These are phyloP conservation scores for Ispidina lecontei DNA, from an alignment of 2,797 vertebrate genomes.

Conservation along the genomic window DNA sequence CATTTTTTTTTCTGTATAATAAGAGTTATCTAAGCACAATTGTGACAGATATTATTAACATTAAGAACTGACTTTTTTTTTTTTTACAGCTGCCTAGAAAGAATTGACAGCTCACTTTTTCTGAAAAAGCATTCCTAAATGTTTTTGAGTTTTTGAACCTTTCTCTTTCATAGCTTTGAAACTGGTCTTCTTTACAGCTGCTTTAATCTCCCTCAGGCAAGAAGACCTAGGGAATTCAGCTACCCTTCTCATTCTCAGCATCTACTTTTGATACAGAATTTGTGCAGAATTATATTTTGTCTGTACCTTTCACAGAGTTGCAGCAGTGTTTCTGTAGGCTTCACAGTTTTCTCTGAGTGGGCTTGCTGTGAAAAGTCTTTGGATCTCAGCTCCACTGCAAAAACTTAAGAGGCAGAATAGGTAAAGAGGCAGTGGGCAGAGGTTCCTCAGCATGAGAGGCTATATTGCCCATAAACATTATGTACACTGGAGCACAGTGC, in stretches of 20 bases:
- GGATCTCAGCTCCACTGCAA: neutral
- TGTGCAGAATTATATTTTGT: neutral
- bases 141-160: neutral
- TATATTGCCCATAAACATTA: neutral
- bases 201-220: slow-evolving; percentile 68
- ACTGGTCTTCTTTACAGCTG: slow-evolving; percentile 34
- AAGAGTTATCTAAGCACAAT: neutral
- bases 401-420: neutral
- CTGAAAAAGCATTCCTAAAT: slow-evolving; percentile 29
- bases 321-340: neutral
- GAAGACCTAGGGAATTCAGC: slow-evolving; percentile 59
- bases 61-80: neutral
- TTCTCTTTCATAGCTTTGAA: slow-evolving; percentile 64
- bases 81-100: neutral
- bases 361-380: neutral
- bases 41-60: neutral
- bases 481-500: neutral
- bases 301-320: neutral
- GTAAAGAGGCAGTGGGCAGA: neutral
- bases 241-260: slow-evolving; percentile 48
- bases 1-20: neutral
- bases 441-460: neutral
- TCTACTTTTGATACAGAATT: slow-evolving; percentile 61
- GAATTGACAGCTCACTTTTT: slow-evolving; percentile 29
- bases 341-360: neutral